Percentiles rank a stretch among this genome's conserved stretches.
phyloP scores from a whole-genome alignment of 2,888 invertebrate species.

The Oxyteleia sp. region DNA sequence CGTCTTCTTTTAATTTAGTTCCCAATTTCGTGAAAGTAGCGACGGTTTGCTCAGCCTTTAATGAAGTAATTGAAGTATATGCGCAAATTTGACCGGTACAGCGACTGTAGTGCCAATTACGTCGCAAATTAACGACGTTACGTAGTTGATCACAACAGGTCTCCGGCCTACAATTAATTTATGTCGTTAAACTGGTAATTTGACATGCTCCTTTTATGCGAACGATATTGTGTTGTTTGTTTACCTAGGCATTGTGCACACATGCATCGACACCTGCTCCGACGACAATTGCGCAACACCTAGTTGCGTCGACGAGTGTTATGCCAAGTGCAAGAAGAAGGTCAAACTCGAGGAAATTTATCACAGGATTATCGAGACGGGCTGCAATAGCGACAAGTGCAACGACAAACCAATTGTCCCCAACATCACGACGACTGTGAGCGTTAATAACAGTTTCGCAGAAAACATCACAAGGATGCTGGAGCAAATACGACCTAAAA shows the following conservation, averaged over 20 bases:
- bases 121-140: slow-evolving; percentile 3
- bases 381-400: slow-evolving; percentile 76
- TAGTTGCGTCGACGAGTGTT: slow-evolving; percentile 80
- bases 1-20: no score
- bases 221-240: slow-evolving; percentile 10
- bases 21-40: neutral
- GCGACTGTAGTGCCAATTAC: slow-evolving; percentile 15
- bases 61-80: slow-evolving; percentile 29
- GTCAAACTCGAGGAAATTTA: slow-evolving; percentile 78
- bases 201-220: neutral
- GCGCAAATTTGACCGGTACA: neutral
- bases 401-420: slow-evolving; percentile 67
- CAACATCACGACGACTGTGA: slow-evolving; percentile 82
- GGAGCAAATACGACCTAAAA: slow-evolving; percentile 17
- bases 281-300: slow-evolving; percentile 76
- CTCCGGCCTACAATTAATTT: slow-evolving; percentile 6
- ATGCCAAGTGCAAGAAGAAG: slow-evolving; percentile 79
- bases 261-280: slow-evolving; percentile 63
- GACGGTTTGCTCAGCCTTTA: slow-evolving; percentile 4
- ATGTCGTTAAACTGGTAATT: neutral
- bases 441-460: slow-evolving; percentile 75
- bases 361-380: slow-evolving; percentile 79
- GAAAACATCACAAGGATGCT: slow-evolving; percentile 11
- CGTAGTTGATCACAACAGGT: slow-evolving; percentile 6
- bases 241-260: slow-evolving; percentile 15